Evolutionary conservation across 2,888 invertebrate species (phyloP).

Genomic region (Caradrina clavipalpis): DNA sequence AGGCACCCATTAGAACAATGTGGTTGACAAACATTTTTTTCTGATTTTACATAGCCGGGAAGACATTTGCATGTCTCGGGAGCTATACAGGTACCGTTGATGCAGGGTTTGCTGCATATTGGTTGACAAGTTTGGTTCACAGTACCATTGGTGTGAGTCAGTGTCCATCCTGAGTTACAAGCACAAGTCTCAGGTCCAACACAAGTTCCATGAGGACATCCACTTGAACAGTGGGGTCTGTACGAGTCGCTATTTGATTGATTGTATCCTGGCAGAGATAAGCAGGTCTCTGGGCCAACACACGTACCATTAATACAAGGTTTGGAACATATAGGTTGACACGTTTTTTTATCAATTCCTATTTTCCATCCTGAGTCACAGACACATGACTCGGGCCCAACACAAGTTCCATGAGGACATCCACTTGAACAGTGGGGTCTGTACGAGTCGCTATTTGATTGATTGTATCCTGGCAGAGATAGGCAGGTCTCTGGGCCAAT

Average conservation of each 20-base stretch:
- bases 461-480: constrained; percentile 31
- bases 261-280: constrained; percentile 25
- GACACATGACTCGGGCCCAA: background rate
- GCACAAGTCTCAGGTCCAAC: constrained; percentile 46
- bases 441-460: constrained; percentile 11
- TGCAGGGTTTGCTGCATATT: constrained; percentile 24
- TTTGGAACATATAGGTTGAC: constrained; percentile 23
- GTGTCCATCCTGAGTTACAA: constrained; percentile 21
- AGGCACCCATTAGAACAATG: constrained; percentile 27
- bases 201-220: constrained; percentile 54
- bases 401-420: constrained; percentile 23
- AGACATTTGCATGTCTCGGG: constrained; percentile 47
- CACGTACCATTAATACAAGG: constrained; percentile 35
- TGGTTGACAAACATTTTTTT: constrained; percentile 25
- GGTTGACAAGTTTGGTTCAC: constrained; percentile 8
- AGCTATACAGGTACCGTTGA: constrained; percentile 30
- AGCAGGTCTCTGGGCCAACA: constrained; percentile 18
- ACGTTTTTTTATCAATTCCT: constrained; percentile 1
- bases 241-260: constrained; percentile 28
- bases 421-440: constrained; percentile 30
- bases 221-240: constrained; percentile 52
- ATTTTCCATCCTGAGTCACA: constrained; percentile 36
- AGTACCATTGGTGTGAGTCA: background rate
- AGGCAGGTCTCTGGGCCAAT: constrained; percentile 36
- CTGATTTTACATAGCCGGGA: constrained; percentile 16